phyloP scores from a whole-genome alignment of 2,797 vertebrate genomes.

The Lepilemur septentrionalis region DNA sequence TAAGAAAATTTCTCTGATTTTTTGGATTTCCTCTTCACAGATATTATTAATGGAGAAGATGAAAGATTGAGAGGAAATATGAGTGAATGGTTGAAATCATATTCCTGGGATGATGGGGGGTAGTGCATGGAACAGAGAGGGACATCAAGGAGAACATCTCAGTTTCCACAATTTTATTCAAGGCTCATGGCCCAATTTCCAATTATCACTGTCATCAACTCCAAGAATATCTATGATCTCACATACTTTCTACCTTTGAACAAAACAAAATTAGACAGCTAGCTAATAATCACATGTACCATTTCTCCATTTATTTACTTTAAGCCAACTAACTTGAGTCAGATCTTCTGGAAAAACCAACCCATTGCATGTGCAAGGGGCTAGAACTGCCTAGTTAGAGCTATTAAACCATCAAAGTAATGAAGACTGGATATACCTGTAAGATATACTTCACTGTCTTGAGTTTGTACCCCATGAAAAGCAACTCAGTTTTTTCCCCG shows the following conservation, averaged over 20 bases:
- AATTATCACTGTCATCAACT: not conserved
- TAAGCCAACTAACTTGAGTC: not conserved
- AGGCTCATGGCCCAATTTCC: not conserved
- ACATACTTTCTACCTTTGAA: not conserved
- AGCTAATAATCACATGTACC: not conserved
- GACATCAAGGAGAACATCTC: not conserved
- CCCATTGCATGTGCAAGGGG: not conserved
- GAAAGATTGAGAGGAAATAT: not conserved
- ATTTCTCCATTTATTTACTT: not conserved
- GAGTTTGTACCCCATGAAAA: not conserved
- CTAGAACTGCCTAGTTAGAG: not conserved
- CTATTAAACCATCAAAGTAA: not conserved
- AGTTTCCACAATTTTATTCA: not conserved
- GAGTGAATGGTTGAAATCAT: not conserved
- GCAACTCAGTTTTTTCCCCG: not conserved
- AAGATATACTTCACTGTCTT: not conserved
- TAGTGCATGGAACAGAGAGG: not conserved
- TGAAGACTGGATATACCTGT: not conserved
- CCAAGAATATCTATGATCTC: not conserved
- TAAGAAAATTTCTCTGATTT: not conserved
- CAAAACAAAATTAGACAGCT: conserved; percentile 32
- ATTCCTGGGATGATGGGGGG: not conserved
- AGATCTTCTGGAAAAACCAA: not conserved
- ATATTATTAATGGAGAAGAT: not conserved
- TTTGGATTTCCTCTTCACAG: not conserved